Evolutionary conservation across 2,888 invertebrate genomes (phyloP), one percentile per base, ranked within the genome.

Genomic region (Cataglyphis altisquamis): DNA sequence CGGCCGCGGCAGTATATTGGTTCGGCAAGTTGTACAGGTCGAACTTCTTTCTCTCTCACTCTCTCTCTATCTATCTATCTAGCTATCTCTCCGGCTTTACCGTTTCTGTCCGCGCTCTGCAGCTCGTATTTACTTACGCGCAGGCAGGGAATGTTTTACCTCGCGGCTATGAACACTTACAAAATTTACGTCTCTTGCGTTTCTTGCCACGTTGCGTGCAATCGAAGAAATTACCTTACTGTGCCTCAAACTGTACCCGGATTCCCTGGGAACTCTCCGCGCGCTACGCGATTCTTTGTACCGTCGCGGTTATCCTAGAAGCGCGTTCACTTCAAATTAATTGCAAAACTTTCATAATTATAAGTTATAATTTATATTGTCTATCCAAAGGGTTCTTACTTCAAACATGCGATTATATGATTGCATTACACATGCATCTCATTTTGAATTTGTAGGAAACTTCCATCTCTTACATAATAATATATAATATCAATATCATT

Each of bases 111-210:
- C 55, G 80, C 39, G 25, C 63, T 57, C 52, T 15, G 63, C 74
- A 25, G 48, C 85, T 90, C 90, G 84, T 91, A 91, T 92, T 93
- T 92, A 92, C 91, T 92, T 88, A 89, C 89, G 84, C 87, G 85
- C 88, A 75, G 87, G 88, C 87, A 85, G 84, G 87, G 86, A 45
- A 88, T 92, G 90, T 91, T 92, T 89, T 88, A 88, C 80, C 83
- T 75, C 77, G 21, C n/a, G 70, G 74, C 86, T 84, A 63, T 85
- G 89, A 88, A 91, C 90, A 89, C 90, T 89, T 88, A 84, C 75
- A 57, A 83, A 87, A 82, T 83, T 86, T 84, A 84, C 73, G 72
- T 85, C 66, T 45, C 77, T 41, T 72, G 82, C 85, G 74, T 73
- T 84, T 81, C 80, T 57, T 78, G 64, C 57, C 62, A 12, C 82